phyloP scores from a whole-genome alignment of 2,797 vertebrate genomes.

The Ibycter americanus region DNA sequence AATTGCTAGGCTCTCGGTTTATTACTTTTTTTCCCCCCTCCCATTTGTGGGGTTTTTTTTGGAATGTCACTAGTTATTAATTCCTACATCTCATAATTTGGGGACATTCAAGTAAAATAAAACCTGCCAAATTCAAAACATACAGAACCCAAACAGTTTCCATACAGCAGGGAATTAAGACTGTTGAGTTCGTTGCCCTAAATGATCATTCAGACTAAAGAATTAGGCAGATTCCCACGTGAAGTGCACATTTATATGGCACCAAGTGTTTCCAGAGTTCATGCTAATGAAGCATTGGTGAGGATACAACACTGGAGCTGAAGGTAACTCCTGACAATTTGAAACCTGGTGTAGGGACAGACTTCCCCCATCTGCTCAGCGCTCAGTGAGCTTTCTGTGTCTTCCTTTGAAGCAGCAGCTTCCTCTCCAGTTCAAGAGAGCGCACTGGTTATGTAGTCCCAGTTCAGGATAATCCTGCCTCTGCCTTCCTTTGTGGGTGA shows the following conservation, averaged over 20 bases:
- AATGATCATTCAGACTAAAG: background rate
- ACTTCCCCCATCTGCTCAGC: background rate
- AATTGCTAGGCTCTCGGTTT: background rate
- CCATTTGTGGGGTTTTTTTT: background rate
- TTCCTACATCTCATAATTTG: background rate
- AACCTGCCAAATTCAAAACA: background rate
- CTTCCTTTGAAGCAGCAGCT: background rate
- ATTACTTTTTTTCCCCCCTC: background rate
- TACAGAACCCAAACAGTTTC: background rate
- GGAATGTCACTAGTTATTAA: background rate
- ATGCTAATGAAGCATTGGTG: background rate
- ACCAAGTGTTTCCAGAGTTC: background rate
- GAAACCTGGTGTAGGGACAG: background rate
- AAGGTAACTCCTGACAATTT: background rate
- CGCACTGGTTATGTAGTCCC: background rate
- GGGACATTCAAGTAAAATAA: background rate
- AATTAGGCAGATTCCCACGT: background rate
- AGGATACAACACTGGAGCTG: background rate
- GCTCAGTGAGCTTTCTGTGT: background rate
- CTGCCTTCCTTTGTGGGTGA: background rate
- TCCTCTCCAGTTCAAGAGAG: background rate
- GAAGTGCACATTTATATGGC: background rate
- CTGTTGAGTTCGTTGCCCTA: background rate
- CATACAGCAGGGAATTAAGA: background rate
- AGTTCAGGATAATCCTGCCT: background rate